phyloP scores from a whole-genome alignment of 1,140 invertebrate genomes.

The Bombus picipes region DNA sequence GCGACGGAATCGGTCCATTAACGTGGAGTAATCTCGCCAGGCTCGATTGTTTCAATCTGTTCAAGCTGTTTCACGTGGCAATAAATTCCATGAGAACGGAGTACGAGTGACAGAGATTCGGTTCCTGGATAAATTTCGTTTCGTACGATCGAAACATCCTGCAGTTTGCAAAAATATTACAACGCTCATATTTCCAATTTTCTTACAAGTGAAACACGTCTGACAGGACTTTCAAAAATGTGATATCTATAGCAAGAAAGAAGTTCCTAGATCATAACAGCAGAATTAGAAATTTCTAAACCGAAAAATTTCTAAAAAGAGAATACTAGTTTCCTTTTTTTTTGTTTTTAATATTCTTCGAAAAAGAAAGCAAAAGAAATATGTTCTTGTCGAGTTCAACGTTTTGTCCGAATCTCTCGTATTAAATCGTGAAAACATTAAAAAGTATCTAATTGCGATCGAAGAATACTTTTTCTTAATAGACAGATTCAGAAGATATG shows the following conservation, averaged over 20 bases:
- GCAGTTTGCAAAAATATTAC: no score
- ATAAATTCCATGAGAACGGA: slow-evolving; percentile 42
- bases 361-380: no score
- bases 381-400: no score
- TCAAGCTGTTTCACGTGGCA: slow-evolving; percentile 23
- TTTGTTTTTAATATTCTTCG: no score
- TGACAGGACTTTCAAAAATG: neutral
- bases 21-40: slow-evolving; percentile 50
- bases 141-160: neutral
- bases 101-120: neutral
- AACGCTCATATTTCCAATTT: neutral
- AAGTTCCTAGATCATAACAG: neutral
- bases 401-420: no score
- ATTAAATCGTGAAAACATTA: no score
- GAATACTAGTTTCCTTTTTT: no score
- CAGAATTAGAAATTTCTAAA: no score
- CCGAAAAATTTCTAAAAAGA: no score
- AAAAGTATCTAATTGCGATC: no score
- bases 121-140: neutral
- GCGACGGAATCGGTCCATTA: slow-evolving; percentile 47
- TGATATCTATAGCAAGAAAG: neutral
- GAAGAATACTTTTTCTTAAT: no score
- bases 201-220: neutral
- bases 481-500: no score
- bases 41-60: slow-evolving; percentile 61